phyloP scores from a whole-genome alignment of 1,140 invertebrate genomes.

The Ceratina calcarata region DNA sequence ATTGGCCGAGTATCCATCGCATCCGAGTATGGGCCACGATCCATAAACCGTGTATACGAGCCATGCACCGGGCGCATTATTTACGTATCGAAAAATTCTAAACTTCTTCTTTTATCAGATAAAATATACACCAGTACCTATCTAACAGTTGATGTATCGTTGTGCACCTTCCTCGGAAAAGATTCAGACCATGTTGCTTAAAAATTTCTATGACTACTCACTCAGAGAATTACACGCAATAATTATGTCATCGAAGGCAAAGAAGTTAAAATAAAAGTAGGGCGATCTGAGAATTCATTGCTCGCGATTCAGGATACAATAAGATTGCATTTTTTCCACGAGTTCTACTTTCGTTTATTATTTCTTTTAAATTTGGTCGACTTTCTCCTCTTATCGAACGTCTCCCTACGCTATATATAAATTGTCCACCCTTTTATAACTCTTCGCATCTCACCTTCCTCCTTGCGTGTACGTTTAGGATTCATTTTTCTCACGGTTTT shows the following conservation, averaged over 20 bases:
- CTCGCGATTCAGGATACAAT: background rate
- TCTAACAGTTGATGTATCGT: no score
- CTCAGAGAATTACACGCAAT: background rate
- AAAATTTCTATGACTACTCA: background rate
- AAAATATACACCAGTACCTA: background rate
- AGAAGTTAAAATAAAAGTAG: background rate
- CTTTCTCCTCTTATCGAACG: conserved; percentile 7
- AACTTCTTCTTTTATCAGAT: no score
- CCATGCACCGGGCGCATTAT: conserved; percentile 58
- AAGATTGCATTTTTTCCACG: background rate
- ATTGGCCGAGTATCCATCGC: conserved; percentile 76
- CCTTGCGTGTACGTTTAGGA: background rate
- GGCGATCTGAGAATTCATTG: background rate
- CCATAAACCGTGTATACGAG: conserved; percentile 71
- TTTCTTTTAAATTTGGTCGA: conserved; percentile 10
- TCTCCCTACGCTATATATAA: background rate
- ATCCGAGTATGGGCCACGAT: conserved; percentile 71
- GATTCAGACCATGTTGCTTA: background rate
- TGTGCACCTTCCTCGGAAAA: background rate
- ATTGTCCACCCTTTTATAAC: background rate
- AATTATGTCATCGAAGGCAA: background rate
- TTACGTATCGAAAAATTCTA: conserved; percentile 20
- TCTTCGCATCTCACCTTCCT: background rate
- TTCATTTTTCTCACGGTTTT: background rate
- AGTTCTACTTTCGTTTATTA: conserved; percentile 40